Evolutionary conservation across 2,113 vertebrate species (phyloP).

Genomic region (Athene cunicularia): DNA sequence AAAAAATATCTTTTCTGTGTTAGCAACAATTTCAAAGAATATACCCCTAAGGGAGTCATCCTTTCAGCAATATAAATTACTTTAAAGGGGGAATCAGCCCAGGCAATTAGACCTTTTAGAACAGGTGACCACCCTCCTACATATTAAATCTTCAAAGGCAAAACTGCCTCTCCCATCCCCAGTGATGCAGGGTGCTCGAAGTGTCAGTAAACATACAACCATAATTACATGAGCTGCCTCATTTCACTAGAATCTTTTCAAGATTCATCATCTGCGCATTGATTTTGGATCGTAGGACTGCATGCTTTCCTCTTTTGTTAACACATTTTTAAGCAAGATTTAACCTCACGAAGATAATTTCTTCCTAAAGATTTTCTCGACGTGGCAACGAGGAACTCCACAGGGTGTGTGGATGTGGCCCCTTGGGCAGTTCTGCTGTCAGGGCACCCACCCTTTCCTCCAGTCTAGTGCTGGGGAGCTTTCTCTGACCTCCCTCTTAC

Average conservation of each 20-base stretch:
- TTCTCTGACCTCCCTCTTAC: too few species aligned
- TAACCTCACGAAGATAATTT: neutral
- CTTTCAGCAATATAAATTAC: conserved; percentile 8
- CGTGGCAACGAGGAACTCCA: neutral
- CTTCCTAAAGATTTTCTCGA: neutral
- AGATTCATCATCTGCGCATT: neutral
- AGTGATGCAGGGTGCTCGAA: neutral
- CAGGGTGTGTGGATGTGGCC: too few species aligned
- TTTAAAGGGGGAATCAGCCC: conserved; percentile 27
- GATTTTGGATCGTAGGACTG: neutral
- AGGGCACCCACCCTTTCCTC: neutral
- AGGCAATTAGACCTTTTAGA: conserved; percentile 42
- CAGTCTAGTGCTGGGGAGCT: neutral
- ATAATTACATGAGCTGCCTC: neutral
- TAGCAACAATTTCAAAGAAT: neutral
- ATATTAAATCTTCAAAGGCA: neutral
- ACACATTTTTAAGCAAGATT: neutral
- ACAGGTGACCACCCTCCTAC: neutral
- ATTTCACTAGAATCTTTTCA: neutral
- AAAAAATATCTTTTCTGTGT: neutral
- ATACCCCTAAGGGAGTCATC: neutral
- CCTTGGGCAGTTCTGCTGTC: rapidly evolving
- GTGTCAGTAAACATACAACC: neutral
- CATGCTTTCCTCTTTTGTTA: neutral
- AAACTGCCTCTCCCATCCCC: neutral